Evolutionary conservation across 2,797 vertebrate species (phyloP), one percentile per base, ranked within the genome.

Genomic region (Anguilla anguilla): DNA sequence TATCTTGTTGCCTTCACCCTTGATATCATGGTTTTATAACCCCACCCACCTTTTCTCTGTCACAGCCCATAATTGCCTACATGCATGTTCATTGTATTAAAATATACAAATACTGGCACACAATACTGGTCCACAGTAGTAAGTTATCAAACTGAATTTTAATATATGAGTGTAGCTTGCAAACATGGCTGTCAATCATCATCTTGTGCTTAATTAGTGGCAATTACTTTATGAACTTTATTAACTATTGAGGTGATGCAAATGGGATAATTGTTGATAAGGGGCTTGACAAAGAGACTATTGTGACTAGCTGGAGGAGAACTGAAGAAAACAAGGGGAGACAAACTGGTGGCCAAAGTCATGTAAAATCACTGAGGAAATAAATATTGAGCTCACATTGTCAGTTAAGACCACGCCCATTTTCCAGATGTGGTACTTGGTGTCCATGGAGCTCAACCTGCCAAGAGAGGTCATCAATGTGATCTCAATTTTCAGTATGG

Each of bases 401-500:
- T 99, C 98, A 57, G 98, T 99, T 94, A 99, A 98, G 91, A 99
- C 98, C 88, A 99, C 99, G 35, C 99, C 99, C 13, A 99, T 91
- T 93, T 99, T 99, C 99, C 98, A 99, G 87, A 99, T 94, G 31
- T 98, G 98, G 93, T 99, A 99, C 91, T 99, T 99, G 46, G 98
- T 98, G 93, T 99, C 99, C 22, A 98, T 96, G 84, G 97, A 99
- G 93, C 98, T 98, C 91, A 99, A 94, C 98, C 99, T 99, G 93
- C 85, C 46, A 49, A 35, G 49, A 77, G 61, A 19, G 43, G 31
- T 19, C 2, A 64, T 35, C 31, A 77, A 13, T 72, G 10, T 31
- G 69, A 72, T 35, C 10, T 28, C 9, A 11, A 11, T 31, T 31
- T 17, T 15, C 1, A 59, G 57, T 17, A 59, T 59, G 57, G 74